Evolutionary conservation across 2,113 vertebrate genomes (phyloP).

Genomic region (Aegypius monachus): DNA sequence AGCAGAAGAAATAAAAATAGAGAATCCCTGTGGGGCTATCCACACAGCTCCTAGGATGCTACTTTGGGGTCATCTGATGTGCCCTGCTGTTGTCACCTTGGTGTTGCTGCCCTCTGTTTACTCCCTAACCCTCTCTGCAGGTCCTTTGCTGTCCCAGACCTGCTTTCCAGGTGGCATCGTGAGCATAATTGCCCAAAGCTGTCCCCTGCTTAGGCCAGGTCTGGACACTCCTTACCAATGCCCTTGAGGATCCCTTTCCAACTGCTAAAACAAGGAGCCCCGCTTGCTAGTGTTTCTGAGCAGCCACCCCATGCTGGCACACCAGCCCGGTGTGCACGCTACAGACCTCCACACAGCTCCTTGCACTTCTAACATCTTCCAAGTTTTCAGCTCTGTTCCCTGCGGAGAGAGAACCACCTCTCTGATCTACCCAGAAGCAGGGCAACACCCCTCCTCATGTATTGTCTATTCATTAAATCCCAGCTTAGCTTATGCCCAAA

Average conservation of each 20-base stretch:
- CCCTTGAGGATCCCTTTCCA: background rate
- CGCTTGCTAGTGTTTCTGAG: background rate
- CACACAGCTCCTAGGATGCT: background rate
- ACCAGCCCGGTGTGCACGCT: rapidly evolving
- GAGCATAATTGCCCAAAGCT: background rate
- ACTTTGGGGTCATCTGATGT: background rate
- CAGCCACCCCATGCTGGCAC: background rate
- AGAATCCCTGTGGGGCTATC: background rate
- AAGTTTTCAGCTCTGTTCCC: background rate
- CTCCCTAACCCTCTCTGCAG: background rate
- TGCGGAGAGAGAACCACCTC: background rate
- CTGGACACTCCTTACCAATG: background rate
- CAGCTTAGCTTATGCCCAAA: background rate
- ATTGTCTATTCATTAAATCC: background rate
- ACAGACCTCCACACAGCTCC: background rate
- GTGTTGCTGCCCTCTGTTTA: background rate
- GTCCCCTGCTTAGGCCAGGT: background rate
- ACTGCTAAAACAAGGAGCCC: background rate
- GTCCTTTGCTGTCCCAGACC: background rate
- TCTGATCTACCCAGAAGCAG: background rate
- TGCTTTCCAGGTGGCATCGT: background rate
- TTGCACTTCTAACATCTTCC: background rate
- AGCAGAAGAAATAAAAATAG: background rate
- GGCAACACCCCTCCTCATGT: background rate
- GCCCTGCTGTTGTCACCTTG: background rate